These are phyloP conservation scores for Elymnias hypermnestra DNA, from an alignment of 1,140 invertebrate genomes.

Conservation along the genomic window DNA sequence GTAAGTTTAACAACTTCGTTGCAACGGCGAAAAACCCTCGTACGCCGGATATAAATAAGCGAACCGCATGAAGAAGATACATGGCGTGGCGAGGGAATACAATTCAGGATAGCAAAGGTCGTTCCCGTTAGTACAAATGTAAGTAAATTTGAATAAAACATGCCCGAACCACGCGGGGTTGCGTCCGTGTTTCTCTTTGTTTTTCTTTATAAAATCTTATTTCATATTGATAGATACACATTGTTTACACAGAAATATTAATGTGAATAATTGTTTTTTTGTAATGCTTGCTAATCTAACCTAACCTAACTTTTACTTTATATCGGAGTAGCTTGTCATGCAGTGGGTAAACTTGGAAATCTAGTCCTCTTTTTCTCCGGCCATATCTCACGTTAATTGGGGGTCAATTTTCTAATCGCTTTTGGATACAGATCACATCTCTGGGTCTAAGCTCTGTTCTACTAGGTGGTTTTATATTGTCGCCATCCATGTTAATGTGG, in stretches of 20 bases:
- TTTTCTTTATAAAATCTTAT: conserved; percentile 29
- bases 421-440: too few relatives aligned
- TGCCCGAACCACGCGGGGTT: conserved; percentile 31
- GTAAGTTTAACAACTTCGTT: conserved; percentile 13
- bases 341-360: too few relatives aligned
- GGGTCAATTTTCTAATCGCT: too few relatives aligned
- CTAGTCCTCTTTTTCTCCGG: too few relatives aligned
- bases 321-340: too few relatives aligned
- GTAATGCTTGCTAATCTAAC: too few relatives aligned
- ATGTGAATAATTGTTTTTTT: too few relatives aligned
- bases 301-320: too few relatives aligned
- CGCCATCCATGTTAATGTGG: too few relatives aligned
- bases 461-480: too few relatives aligned
- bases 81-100: conserved; percentile 70
- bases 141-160: conserved; percentile 77
- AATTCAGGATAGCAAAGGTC: conserved; percentile 67
- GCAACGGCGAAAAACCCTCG: conserved; percentile 30
- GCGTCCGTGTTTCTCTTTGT: conserved; percentile 25
- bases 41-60: conserved; percentile 67
- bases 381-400: too few relatives aligned
- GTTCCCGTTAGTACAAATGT: conserved; percentile 72
- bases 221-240: background rate
- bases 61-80: conserved; percentile 68
- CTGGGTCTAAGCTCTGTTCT: too few relatives aligned
- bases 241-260: background rate